phyloP scores from a whole-genome alignment of 2,797 vertebrate species.

The Sebastes cheni region DNA sequence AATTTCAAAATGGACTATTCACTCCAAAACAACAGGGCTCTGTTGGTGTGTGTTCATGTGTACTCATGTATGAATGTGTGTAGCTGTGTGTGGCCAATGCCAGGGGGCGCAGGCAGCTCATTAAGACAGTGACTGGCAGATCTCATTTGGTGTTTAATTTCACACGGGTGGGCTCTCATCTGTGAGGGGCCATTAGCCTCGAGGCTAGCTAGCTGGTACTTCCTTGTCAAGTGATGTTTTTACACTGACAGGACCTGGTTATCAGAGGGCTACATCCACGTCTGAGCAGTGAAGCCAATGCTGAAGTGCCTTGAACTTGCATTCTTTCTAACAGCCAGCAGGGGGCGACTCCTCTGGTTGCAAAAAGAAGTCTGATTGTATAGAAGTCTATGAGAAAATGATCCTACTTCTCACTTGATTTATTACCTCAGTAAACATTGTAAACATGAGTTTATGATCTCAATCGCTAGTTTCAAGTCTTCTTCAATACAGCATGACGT shows the following conservation, averaged over 20 bases:
- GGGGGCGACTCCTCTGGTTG: too few relatives aligned
- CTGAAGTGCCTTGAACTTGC: too few relatives aligned
- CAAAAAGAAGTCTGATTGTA: not conserved
- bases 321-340: too few relatives aligned
- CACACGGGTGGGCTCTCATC: conserved; percentile 60
- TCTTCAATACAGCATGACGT: too few relatives aligned
- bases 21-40: conserved; percentile 21
- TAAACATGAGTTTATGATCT: too few relatives aligned
- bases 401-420: too few relatives aligned
- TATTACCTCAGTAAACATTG: too few relatives aligned
- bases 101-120: conserved; percentile 52
- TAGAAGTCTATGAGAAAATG: too few relatives aligned
- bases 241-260: conserved; percentile 7
- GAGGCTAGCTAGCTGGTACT: conserved; percentile 29
- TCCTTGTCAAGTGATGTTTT: conserved; percentile 31
- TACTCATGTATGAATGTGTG: conserved; percentile 28
- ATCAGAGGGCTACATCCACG: not conserved
- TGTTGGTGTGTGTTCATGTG: conserved; percentile 4
- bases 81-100: conserved; percentile 41
- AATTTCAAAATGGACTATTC: conserved; percentile 59
- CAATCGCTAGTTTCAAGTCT: too few relatives aligned
- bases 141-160: conserved; percentile 80
- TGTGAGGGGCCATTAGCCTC: conserved; percentile 52
- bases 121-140: conserved; percentile 76
- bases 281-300: not conserved